Conservation (phyloP, 2,888 invertebrate species). For the Diplazon laetatorius region DNA sequence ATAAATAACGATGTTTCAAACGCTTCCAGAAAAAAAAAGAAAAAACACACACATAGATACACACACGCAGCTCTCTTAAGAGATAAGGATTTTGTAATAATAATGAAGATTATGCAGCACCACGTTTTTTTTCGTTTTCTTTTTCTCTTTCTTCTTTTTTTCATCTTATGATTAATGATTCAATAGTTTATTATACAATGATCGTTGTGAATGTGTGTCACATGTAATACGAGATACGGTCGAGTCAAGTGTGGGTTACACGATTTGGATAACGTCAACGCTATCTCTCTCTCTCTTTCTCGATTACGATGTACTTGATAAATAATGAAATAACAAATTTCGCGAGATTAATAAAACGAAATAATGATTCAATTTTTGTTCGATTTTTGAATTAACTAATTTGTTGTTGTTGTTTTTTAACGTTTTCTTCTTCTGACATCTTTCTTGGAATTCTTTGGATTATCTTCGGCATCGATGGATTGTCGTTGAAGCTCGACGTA, state of each 20-base stretch:
- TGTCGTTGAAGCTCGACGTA: slow-evolving; percentile 77
- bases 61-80: too few species aligned
- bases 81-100: not conserved
- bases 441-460: slow-evolving; percentile 33
- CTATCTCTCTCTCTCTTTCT: not conserved
- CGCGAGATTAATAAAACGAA: slow-evolving; percentile 11
- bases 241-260: not conserved
- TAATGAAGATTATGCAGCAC: not conserved
- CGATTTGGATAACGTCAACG: not conserved
- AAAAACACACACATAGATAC: not conserved
- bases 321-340: slow-evolving; percentile 24
- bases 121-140: too few species aligned
- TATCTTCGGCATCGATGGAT: slow-evolving; percentile 38
- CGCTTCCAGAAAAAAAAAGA: too few species aligned
- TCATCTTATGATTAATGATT: not conserved
- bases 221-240: slow-evolving; percentile 2
- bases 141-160: too few species aligned
- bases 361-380: not conserved
- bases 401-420: too few species aligned
- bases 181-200: slow-evolving; percentile 22
- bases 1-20: too few species aligned
- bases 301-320: slow-evolving; percentile 3
- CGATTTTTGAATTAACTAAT: not conserved
- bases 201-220: slow-evolving; percentile 3
- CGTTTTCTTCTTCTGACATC: slow-evolving; percentile 48